Evolutionary conservation across 2,888 invertebrate species (phyloP).

Genomic region (Calameuta filiformis): DNA sequence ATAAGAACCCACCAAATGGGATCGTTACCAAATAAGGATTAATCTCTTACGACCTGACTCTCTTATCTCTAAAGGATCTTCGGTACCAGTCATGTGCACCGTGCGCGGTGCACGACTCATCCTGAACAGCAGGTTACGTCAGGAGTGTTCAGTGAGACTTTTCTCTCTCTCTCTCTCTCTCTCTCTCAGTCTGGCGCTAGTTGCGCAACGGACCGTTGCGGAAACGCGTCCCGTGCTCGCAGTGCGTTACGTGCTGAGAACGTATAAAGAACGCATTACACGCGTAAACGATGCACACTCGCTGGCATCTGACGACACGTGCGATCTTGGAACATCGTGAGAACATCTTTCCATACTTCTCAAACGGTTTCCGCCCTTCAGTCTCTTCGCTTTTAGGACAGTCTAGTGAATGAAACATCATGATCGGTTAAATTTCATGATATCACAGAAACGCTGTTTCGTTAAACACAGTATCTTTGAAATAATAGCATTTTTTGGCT

Average conservation of each 20-base stretch:
- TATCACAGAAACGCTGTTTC: neutral
- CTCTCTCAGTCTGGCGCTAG: constrained; percentile 15
- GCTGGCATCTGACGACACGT: constrained; percentile 23
- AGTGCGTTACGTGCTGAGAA: constrained; percentile 36
- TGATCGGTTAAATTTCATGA: neutral
- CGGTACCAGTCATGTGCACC: constrained; percentile 26
- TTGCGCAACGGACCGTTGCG: constrained; percentile 33
- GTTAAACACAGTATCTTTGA: neutral
- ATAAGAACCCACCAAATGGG: neutral
- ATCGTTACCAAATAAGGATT: neutral
- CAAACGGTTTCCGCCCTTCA: neutral
- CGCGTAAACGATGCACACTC: constrained; percentile 13
- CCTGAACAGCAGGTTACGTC: constrained; percentile 40
- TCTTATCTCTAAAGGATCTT: neutral
- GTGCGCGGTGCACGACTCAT: constrained; percentile 4
- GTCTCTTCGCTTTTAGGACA: neutral
- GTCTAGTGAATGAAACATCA: neutral
- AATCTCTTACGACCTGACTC: neutral
- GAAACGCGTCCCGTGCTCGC: constrained; percentile 24
- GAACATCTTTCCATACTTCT: constrained; percentile 19
- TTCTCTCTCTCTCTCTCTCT: too few relatives aligned
- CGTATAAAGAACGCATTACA: constrained; percentile 21
- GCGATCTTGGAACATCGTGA: constrained; percentile 31
- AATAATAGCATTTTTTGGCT: neutral
- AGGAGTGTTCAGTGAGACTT: constrained; percentile 39